Base-by-base conservation (phyloP, 1,140 invertebrate genomes). In the Bombus confusus region DNA sequence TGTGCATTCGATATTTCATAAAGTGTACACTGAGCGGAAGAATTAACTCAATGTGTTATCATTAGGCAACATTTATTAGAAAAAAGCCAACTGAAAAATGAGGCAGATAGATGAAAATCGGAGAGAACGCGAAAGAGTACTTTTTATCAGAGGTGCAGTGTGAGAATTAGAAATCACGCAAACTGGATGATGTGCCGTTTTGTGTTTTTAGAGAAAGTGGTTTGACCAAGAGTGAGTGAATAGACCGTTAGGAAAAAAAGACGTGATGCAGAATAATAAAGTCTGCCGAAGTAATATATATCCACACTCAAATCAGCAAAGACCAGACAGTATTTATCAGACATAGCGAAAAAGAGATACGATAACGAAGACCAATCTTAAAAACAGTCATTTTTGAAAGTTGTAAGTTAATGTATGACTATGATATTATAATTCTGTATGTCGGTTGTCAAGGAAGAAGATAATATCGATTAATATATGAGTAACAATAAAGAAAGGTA, bases 31-130 rank as follows among this genome's bases (percentile, higher is more conserved):
- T 59, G 82, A 90, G 82, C 80, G 59, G 64, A 64, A 79, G 79
- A 83, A n/a, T 69, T 41, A 69, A 75, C 69, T 81, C 28, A 85
- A 71, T 22, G 62, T 69, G 31, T 80, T 82, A 88, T 86, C 75
- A 69, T 88, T 79, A 85, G 87, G 89, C 25, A 87, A 91, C 88
- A 91, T 90, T 81, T 88, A 90, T 77, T 80, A 86, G 64, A 75
- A 62, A 90, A 91, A 84, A 90, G 93, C 91, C 91, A 94, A 91
- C 89, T 88, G 87, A 93, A 93, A 93, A 94, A 88, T 28, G 91
- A 91, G 93, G 91, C 92, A 93, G 88, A 93, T 52, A 87, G 89
- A 86, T 76, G 79, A 68, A 87, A 85, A 79, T 75, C 72, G 87
- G 90, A 89, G 88, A 91, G 92, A 92, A 91, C 79, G 85, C 86